Conservation (phyloP, 2,797 vertebrate genomes). For the Alca torda region DNA sequence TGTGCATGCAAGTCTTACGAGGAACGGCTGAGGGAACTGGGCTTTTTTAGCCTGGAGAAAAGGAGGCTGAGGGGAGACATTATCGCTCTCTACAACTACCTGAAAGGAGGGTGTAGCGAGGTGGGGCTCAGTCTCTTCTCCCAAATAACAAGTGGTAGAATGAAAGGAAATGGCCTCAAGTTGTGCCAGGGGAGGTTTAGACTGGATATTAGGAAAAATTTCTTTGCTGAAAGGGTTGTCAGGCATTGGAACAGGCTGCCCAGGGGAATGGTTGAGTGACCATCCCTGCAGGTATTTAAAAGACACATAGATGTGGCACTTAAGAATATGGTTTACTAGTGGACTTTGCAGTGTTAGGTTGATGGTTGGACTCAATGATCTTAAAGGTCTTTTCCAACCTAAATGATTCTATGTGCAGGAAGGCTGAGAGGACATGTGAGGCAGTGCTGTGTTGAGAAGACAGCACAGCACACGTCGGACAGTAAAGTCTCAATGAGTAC, state of each 20-base stretch:
- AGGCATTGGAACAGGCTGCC: not conserved
- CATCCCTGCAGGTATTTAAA: not conserved
- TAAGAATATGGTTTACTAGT: not conserved
- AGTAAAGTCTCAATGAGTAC: fast-evolving
- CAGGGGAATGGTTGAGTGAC: not conserved
- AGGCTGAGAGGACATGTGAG: not conserved
- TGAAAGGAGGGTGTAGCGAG: not conserved
- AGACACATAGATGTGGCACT: not conserved
- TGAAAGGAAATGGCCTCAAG: not conserved
- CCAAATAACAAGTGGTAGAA: not conserved
- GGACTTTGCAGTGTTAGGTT: not conserved
- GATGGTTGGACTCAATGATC: not conserved
- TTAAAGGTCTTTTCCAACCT: not conserved
- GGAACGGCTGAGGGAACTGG: not conserved
- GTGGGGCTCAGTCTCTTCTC: fast-evolving
- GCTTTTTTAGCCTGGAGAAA: not conserved
- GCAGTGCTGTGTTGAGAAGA: not conserved
- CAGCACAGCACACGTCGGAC: fast-evolving
- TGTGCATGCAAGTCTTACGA: not conserved
- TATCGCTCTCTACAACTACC: fast-evolving
- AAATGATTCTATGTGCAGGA: not conserved
- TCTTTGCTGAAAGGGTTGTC: not conserved
- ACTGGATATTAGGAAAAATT: not conserved
- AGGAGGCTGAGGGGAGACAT: not conserved
- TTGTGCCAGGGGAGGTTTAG: not conserved